phyloP scores from a whole-genome alignment of 2,888 invertebrate genomes.

The Acrocyrtus sp. region DNA sequence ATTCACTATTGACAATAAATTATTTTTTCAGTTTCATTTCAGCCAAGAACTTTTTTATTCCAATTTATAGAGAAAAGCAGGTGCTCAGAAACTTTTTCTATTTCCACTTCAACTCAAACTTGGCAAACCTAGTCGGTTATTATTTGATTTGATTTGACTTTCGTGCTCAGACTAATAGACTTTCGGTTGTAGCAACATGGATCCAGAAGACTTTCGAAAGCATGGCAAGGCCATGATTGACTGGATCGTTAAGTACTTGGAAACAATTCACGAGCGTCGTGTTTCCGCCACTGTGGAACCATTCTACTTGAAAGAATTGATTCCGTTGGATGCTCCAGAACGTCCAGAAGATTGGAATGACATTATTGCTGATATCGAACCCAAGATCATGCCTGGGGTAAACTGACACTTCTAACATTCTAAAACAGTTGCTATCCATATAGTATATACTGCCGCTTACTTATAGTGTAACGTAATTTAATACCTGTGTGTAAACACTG shows the following conservation, averaged over 20 bases:
- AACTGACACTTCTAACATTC: constrained; percentile 15
- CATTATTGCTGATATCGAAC: constrained; percentile 79
- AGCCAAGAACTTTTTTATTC: too few species aligned
- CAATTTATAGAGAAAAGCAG: too few species aligned
- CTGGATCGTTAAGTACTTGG: constrained; percentile 92
- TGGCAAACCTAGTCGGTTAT: too few species aligned
- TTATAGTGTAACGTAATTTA: neutral
- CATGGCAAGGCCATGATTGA: constrained; percentile 74
- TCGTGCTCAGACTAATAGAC: too few species aligned
- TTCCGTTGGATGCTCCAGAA: constrained; percentile 85
- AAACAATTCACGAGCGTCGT: constrained; percentile 71
- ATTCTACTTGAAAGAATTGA: constrained; percentile 82
- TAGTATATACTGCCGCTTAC: neutral
- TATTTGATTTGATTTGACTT: too few species aligned
- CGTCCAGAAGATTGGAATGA: constrained; percentile 81
- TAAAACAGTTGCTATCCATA: neutral
- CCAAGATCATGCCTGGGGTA: constrained; percentile 62
- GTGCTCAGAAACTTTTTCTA: too few species aligned
- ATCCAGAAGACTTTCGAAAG: constrained; percentile 55
- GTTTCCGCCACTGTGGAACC: constrained; percentile 93
- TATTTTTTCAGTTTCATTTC: too few species aligned
- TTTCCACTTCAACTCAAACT: too few species aligned
- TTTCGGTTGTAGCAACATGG: too few species aligned
- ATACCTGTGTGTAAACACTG: too few species aligned
- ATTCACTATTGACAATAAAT: too few species aligned